Conservation (phyloP, 2,113 vertebrate genomes). For the Amphiprion ocellaris region DNA sequence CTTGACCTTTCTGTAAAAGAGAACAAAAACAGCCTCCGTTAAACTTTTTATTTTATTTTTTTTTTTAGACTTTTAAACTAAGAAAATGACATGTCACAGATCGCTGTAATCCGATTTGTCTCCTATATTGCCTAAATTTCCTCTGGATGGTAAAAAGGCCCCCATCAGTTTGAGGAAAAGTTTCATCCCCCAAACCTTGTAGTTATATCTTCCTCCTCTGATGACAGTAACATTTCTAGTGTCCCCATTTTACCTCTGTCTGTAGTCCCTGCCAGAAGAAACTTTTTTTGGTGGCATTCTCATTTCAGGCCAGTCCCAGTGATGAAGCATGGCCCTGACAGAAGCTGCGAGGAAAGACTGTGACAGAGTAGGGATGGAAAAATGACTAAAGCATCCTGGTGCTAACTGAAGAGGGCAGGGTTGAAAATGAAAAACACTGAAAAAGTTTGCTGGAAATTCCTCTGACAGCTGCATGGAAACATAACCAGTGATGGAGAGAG, state of each 20-base stretch:
- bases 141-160: background rate
- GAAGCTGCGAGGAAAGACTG: constrained; percentile 36
- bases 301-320: constrained; percentile 30
- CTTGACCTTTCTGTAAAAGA: too few species aligned
- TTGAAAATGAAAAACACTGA: constrained; percentile 18
- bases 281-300: constrained; percentile 23
- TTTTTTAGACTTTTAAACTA: too few species aligned
- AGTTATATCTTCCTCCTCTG: background rate
- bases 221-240: constrained; percentile 36
- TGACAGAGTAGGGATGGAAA: constrained; percentile 30
- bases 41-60: too few species aligned
- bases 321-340: constrained; percentile 28
- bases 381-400: constrained; percentile 22
- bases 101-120: too few species aligned
- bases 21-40: too few species aligned
- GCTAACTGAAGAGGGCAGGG: constrained; percentile 38
- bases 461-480: too few species aligned
- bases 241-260: constrained; percentile 31
- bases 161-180: constrained; percentile 8
- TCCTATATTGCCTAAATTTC: too few species aligned
- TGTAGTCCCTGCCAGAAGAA: constrained; percentile 21
- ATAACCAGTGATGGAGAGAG: background rate
- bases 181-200: constrained; percentile 18
- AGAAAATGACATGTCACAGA: too few species aligned
- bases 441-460: too few species aligned